Percentiles rank a stretch among this genome's conserved stretches.
phyloP scores from a whole-genome alignment of 2,113 vertebrate species.

The Platanista minor region DNA sequence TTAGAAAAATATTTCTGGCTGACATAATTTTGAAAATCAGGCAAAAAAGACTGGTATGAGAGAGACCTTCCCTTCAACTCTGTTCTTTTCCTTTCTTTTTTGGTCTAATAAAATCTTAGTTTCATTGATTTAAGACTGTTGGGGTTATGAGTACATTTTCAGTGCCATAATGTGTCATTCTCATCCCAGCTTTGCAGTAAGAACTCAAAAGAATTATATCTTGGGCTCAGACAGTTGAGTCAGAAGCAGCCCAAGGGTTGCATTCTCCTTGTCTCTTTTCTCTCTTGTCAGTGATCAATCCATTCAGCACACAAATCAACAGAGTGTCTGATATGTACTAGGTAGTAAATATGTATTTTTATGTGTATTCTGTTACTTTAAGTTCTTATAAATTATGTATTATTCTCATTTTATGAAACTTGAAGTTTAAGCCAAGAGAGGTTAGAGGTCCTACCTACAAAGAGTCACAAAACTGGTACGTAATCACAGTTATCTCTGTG shows the following conservation, averaged over 20 bases:
- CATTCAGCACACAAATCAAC: not conserved
- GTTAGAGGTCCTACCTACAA: not conserved
- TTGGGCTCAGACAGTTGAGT: not conserved
- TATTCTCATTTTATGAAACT: not conserved
- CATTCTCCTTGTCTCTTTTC: not conserved
- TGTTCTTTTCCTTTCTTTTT: not conserved
- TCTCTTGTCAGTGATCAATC: not conserved
- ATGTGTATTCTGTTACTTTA: not conserved
- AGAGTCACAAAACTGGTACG: not conserved
- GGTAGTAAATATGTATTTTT: not conserved
- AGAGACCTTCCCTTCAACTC: not conserved
- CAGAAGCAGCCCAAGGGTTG: not conserved
- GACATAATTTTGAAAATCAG: slow-evolving; percentile 12
- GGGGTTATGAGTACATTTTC: not conserved
- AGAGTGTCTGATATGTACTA: not conserved
- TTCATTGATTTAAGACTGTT: not conserved
- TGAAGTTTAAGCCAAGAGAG: not conserved
- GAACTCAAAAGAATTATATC: not conserved
- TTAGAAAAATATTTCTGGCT: slow-evolving; percentile 7
- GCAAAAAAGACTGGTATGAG: not conserved
- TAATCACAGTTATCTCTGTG: not conserved
- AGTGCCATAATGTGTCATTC: not conserved
- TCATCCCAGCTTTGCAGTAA: not conserved
- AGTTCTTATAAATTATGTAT: not conserved
- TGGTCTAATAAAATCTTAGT: not conserved